A percentile compares a stretch with the other conserved stretches of the same genome.
Conservation (phyloP, 2,113 vertebrate genomes). For the Chrysemys picta region DNA sequence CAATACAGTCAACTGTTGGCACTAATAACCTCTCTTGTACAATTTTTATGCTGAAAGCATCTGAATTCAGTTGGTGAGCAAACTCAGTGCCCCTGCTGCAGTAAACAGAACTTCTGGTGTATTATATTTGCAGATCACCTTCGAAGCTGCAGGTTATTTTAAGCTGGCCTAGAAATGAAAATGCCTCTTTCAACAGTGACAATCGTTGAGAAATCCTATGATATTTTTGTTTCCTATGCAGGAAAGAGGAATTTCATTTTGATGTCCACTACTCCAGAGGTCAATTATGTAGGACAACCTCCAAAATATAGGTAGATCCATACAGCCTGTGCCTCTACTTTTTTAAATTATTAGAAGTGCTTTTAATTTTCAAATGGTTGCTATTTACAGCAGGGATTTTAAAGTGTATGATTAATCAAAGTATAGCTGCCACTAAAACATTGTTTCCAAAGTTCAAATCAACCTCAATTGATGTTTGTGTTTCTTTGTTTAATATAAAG, state of each 20-base stretch:
- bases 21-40: too few species aligned
- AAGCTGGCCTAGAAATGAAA: neutral
- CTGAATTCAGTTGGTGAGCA: neutral
- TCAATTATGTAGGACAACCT: neutral
- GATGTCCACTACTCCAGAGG: neutral
- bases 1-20: neutral
- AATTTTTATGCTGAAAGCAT: neutral
- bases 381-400: conserved; percentile 1
- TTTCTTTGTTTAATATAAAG: neutral
- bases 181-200: neutral
- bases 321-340: neutral
- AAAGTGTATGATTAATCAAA: conserved; percentile 3
- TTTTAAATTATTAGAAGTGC: neutral
- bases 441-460: neutral
- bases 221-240: neutral
- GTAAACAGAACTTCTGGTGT: neutral
- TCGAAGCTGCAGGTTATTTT: neutral
- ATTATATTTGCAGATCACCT: neutral
- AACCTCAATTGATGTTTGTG: neutral
- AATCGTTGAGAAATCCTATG: neutral
- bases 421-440: neutral
- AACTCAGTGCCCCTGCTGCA: neutral
- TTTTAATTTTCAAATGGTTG: conserved; percentile 29
- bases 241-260: neutral
- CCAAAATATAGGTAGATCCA: neutral